A percentile compares a stretch with the other conserved stretches of the same genome.
Evolutionary conservation across 2,113 vertebrate genomes (phyloP).

Genomic region (Rhinogobius similis): DNA sequence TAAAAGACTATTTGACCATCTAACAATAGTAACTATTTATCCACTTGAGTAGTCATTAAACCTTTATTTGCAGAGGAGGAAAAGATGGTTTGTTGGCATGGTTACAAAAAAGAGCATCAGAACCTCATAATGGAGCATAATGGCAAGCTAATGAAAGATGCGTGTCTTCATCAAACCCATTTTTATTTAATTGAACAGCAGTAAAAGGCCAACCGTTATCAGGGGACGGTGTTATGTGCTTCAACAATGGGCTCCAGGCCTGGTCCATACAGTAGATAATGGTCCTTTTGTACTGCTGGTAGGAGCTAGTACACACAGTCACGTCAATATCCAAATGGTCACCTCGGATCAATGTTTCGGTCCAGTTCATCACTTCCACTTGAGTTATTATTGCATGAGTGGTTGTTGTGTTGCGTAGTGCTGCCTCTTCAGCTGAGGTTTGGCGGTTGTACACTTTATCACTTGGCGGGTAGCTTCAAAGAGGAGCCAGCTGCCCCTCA

Average conservation of each 20-base stretch:
- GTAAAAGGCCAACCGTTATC: background rate
- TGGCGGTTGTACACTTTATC: slow-evolving; percentile 52
- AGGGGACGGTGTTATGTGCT: background rate
- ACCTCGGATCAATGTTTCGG: background rate
- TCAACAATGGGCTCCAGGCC: background rate
- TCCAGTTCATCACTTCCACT: slow-evolving; percentile 13
- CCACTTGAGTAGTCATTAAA: background rate
- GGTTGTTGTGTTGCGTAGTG: slow-evolving; percentile 31
- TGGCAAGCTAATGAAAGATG: background rate
- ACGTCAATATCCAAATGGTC: background rate
- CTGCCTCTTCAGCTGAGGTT: slow-evolving; percentile 42
- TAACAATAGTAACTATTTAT: background rate
- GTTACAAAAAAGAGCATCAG: slow-evolving; percentile 35
- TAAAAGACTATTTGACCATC: background rate
- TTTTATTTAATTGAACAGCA: background rate
- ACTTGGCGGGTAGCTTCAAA: slow-evolving; percentile 1
- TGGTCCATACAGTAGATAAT: background rate
- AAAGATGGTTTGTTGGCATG: slow-evolving; percentile 28
- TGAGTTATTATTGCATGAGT: background rate
- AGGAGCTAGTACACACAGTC: background rate
- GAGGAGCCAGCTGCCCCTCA: slow-evolving; percentile 34
- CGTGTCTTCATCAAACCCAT: background rate
- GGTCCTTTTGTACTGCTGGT: background rate
- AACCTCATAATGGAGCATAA: slow-evolving; percentile 11
- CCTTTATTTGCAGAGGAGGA: slow-evolving; percentile 11